These are phyloP conservation scores for Reticulitermes lucifugus DNA, from an alignment of 2,888 invertebrate species.

Conservation along the genomic window DNA sequence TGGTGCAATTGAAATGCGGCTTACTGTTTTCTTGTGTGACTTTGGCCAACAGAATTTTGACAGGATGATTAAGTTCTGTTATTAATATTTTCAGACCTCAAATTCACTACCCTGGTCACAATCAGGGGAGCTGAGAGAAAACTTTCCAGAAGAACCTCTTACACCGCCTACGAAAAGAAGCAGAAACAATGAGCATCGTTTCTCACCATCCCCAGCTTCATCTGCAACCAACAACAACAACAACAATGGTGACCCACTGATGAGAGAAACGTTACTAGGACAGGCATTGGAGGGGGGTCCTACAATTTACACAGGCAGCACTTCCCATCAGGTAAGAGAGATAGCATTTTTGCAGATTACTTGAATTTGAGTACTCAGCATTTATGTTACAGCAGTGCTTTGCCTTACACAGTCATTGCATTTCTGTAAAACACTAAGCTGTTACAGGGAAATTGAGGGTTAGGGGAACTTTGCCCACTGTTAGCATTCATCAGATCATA, in stretches of 20 bases:
- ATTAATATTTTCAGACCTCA: conserved; percentile 65
- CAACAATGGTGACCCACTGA: conserved; percentile 65
- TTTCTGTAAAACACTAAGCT: too few relatives aligned
- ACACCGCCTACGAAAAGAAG: conserved; percentile 78
- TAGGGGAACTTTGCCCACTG: too few relatives aligned
- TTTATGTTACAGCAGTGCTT: too few relatives aligned
- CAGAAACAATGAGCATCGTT: conserved; percentile 69
- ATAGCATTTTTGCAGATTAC: not conserved
- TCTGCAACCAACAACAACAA: conserved; percentile 49
- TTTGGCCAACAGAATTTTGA: not conserved
- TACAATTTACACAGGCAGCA: conserved; percentile 68
- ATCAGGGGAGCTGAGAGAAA: conserved; percentile 62
- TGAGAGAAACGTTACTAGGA: conserved; percentile 78
- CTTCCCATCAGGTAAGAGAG: conserved; percentile 51
- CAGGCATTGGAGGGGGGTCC: conserved; percentile 83
- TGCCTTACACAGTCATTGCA: too few relatives aligned
- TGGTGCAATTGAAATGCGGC: too few relatives aligned
- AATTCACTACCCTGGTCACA: conserved; percentile 74
- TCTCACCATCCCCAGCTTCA: conserved; percentile 58
- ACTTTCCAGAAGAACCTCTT: conserved; percentile 67
- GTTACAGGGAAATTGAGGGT: too few relatives aligned
- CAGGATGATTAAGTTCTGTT: not conserved
- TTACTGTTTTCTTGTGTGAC: too few relatives aligned
- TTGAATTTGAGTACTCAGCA: too few relatives aligned
- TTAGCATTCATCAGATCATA: too few relatives aligned